phyloP scores from a whole-genome alignment of 2,888 invertebrate species.

The Eupithecia exiguata region DNA sequence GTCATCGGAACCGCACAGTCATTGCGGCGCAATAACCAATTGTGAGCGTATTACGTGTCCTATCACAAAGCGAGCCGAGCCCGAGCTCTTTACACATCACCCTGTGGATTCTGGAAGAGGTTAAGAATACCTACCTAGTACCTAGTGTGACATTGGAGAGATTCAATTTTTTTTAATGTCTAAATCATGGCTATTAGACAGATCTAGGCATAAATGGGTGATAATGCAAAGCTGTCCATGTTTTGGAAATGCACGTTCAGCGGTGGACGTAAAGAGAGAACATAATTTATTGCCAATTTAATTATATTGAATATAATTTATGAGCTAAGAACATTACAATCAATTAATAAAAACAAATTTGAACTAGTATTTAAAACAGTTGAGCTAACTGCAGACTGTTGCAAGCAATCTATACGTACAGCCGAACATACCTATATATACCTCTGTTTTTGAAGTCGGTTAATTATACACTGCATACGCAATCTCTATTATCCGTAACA shows the following conservation, averaged over 20 bases:
- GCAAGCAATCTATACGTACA: no score
- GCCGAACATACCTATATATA: no score
- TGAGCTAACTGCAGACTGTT: no score
- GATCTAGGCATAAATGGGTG: not conserved
- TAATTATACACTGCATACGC: no score
- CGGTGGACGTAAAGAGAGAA: not conserved
- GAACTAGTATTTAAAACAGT: no score
- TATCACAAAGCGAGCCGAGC: conserved; percentile 81
- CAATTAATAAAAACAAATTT: no score
- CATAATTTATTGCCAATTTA: no score
- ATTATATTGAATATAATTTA: no score
- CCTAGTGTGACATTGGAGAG: not conserved
- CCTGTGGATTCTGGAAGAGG: conserved; percentile 52
- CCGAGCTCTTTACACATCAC: conserved; percentile 60
- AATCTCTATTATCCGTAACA: not conserved
- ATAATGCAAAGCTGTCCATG: not conserved
- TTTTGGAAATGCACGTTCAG: not conserved
- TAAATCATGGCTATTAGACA: not conserved
- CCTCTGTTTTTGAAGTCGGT: no score
- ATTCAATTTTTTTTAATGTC: not conserved
- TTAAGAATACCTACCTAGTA: no score
- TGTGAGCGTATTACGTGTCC: conserved; percentile 82
- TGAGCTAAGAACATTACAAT: no score
- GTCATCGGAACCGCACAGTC: conserved; percentile 77
- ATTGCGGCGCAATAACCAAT: conserved; percentile 84